phyloP scores from a whole-genome alignment of 2,113 vertebrate genomes.

The Neodontobutis hainanensis region DNA sequence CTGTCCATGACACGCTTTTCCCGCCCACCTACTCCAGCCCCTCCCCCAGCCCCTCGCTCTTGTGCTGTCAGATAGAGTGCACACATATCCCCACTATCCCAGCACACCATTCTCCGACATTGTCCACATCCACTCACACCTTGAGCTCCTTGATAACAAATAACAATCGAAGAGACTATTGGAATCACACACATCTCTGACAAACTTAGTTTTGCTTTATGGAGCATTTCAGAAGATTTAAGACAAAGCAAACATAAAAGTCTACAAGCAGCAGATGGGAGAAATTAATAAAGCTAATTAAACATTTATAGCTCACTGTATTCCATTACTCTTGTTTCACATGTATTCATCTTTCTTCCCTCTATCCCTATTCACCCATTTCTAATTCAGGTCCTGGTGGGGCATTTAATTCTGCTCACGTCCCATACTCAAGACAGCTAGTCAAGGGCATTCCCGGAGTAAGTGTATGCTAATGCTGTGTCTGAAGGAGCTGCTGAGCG shows the following conservation, averaged over 20 bases:
- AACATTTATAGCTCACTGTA: slow-evolving; percentile 14
- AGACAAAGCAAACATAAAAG: slow-evolving; percentile 18
- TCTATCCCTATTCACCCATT: not conserved
- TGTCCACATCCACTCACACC: slow-evolving; percentile 44
- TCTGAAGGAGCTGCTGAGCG: slow-evolving; percentile 66
- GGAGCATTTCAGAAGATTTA: slow-evolving; percentile 15
- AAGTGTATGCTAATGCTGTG: slow-evolving; percentile 77
- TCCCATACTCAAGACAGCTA: slow-evolving; percentile 66
- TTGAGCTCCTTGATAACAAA: slow-evolving; percentile 62
- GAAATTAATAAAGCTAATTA: slow-evolving; percentile 40
- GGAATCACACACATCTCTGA: slow-evolving; percentile 18
- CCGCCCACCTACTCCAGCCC: slow-evolving; percentile 68
- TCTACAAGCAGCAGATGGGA: slow-evolving; percentile 15
- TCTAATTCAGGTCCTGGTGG: slow-evolving; percentile 2
- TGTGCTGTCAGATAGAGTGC: slow-evolving; percentile 53
- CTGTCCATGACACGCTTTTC: slow-evolving; percentile 71
- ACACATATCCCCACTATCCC: slow-evolving; percentile 55
- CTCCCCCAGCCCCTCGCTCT: slow-evolving; percentile 56
- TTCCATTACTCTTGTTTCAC: slow-evolving; percentile 11
- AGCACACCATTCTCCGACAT: slow-evolving; percentile 56
- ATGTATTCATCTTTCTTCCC: slow-evolving; percentile 11
- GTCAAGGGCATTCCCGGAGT: slow-evolving; percentile 85
- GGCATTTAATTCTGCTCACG: slow-evolving; percentile 70
- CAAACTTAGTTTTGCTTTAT: slow-evolving; percentile 24
- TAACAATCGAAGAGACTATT: slow-evolving; percentile 19